Base-by-base conservation (phyloP, 2,888 invertebrate genomes). In the Melieria omissa region DNA sequence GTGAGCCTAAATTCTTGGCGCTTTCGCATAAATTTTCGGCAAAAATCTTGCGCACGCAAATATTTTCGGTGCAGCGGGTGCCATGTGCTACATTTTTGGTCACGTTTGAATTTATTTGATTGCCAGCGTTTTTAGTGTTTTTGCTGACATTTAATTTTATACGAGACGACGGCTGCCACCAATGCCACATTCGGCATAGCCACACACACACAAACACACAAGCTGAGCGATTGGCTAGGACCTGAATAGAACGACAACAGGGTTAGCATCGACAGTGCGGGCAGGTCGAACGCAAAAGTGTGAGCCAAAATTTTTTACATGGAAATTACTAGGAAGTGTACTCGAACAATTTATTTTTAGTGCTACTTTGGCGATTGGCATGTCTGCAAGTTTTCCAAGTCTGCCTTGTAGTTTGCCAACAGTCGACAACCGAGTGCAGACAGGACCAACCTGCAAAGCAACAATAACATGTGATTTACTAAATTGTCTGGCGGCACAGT, bases 21-120 rank as follows among this genome's bases (percentile, higher is more conserved):
- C 29, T 29, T 29, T 29, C 29, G 29, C 29, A 29, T 29, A 29
- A 29, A 29, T 29, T 29, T 29, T 3, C 29, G 29, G 29, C 29
- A 29, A 29, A 29, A 29, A 29, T 29, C 29, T 29, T 29, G 29
- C 29, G 29, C 29, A 29, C 29, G 29, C 29, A 29, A 29, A 29
- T 29, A 29, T 29, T 29, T 29, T 29, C 29, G 29, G 29, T 29
- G 29, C 29, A 29, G 29, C 29, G 29, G 0, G 29, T 29, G 29
- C 29, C 29, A 29, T 29, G 29, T 29, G 29, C 29, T 29, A 82
- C 81, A 82, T 82, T 82, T 82, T 82, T 82, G 82, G 82, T 82
- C 82, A 82, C 82, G 82, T 81, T 82, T 82, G 81, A 82, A 82
- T 82, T 82, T 82, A 82, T 82, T 82, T 82, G 82, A 82, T 82